phyloP scores from a whole-genome alignment of 2,888 invertebrate genomes.

The Pinctada fucata region DNA sequence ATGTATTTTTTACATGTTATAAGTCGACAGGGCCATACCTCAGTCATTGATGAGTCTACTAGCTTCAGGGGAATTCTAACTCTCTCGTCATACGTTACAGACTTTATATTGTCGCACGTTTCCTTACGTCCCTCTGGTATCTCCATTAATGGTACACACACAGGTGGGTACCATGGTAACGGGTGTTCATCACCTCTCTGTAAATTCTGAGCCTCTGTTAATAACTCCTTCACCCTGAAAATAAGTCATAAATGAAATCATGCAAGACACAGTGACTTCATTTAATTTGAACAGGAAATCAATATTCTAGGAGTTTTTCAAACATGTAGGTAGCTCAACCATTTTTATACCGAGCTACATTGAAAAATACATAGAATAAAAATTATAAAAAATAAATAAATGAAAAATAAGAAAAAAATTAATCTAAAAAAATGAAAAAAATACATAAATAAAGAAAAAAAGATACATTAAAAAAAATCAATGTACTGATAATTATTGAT shows the following conservation, averaged over 20 bases:
- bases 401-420: not conserved
- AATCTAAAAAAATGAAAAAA: too few relatives aligned
- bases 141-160: slow-evolving; percentile 79
- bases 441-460: too few relatives aligned
- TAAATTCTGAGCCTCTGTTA: slow-evolving; percentile 83
- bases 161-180: slow-evolving; percentile 88
- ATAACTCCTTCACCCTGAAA: slow-evolving; percentile 77
- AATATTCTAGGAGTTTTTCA: too few relatives aligned
- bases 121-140: slow-evolving; percentile 65
- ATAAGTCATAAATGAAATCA: slow-evolving; percentile 17
- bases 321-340: too few relatives aligned
- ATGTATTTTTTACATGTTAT: too few relatives aligned
- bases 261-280: too few relatives aligned
- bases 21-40: slow-evolving; percentile 51
- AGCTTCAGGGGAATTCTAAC: slow-evolving; percentile 70
- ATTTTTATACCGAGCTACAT: too few relatives aligned
- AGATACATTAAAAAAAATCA: too few relatives aligned
- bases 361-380: not conserved
- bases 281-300: too few relatives aligned
- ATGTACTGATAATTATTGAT: too few relatives aligned
- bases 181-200: slow-evolving; percentile 82
- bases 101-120: slow-evolving; percentile 72
- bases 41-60: slow-evolving; percentile 68
- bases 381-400: slow-evolving; percentile 7
- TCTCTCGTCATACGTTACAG: slow-evolving; percentile 68